Percentiles rank a stretch among this genome's conserved stretches.
These are phyloP conservation scores for Conops quadrifasciatus DNA, from an alignment of 2,888 invertebrate genomes.

Conservation along the genomic window DNA sequence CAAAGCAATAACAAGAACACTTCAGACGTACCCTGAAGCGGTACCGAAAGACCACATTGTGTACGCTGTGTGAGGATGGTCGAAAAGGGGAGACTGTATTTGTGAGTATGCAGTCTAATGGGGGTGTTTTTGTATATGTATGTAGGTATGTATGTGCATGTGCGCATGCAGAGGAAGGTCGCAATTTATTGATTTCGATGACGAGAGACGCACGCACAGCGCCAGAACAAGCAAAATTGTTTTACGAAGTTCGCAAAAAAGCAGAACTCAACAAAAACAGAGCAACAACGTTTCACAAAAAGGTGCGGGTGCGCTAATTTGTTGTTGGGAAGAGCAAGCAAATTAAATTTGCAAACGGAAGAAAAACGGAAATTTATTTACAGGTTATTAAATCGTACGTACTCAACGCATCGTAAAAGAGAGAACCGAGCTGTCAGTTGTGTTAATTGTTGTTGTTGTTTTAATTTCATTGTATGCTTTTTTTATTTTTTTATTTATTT, in stretches of 20 bases:
- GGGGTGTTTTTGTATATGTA: background rate
- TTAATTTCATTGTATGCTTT: background rate
- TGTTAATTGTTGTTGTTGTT: background rate
- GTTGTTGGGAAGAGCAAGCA: background rate
- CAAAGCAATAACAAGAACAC: slow-evolving; percentile 3
- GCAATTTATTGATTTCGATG: slow-evolving; percentile 37
- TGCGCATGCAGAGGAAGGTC: slow-evolving; percentile 24
- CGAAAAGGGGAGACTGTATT: background rate
- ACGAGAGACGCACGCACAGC: slow-evolving; percentile 4
- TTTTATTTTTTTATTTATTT: too few relatives aligned
- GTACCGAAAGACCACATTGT: background rate
- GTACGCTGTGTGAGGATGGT: background rate
- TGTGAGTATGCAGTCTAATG: background rate
- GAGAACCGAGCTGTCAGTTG: background rate
- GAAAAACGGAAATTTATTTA: background rate
- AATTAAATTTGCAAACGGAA: background rate
- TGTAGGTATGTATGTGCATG: background rate
- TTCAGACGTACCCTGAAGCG: background rate
- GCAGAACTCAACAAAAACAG: background rate
- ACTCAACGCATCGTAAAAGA: background rate
- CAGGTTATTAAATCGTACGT: too few relatives aligned
- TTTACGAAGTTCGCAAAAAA: background rate
- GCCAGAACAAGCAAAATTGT: slow-evolving; percentile 1
- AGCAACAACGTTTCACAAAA: background rate
- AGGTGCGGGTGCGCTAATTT: background rate